Evolutionary conservation across 2,888 invertebrate species (phyloP).

Genomic region (Rhogogaster chlorosoma): DNA sequence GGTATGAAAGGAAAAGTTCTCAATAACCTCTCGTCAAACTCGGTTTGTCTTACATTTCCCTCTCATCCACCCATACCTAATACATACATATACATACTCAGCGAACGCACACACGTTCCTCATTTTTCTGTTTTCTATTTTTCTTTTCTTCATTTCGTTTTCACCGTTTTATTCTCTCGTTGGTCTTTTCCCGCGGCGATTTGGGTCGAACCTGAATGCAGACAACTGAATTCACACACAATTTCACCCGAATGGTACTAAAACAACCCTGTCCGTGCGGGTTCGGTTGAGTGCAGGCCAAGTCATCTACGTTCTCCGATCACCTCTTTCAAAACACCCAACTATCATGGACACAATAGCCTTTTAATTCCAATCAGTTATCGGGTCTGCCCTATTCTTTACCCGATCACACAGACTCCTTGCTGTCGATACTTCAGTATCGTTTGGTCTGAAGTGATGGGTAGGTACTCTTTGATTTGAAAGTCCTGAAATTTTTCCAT

Average conservation of each 20-base stretch:
- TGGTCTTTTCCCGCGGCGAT: neutral
- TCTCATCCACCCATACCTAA: neutral
- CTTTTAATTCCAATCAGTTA: slow-evolving; percentile 24
- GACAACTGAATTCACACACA: slow-evolving; percentile 44
- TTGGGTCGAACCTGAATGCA: slow-evolving; percentile 30
- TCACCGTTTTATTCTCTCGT: neutral
- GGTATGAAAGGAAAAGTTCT: neutral
- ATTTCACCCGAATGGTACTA: slow-evolving; percentile 40
- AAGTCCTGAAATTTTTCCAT: neutral
- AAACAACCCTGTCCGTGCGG: slow-evolving; percentile 39
- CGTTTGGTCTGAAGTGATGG: neutral
- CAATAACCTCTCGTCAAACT: neutral
- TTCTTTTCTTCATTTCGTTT: neutral
- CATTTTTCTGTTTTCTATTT: neutral
- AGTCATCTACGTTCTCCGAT: slow-evolving; percentile 14
- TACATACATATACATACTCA: neutral
- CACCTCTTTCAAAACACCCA: slow-evolving; percentile 7
- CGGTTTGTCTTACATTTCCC: neutral
- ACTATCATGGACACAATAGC: slow-evolving; percentile 6
- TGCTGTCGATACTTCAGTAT: neutral
- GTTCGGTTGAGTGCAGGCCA: slow-evolving; percentile 38
- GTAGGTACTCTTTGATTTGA: neutral
- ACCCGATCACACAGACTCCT: neutral
- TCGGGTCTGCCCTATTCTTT: slow-evolving; percentile 1
- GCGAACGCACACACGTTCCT: neutral